These are phyloP conservation scores for Mellivora capensis DNA, from an alignment of 2,113 vertebrate species.

Conservation along the genomic window DNA sequence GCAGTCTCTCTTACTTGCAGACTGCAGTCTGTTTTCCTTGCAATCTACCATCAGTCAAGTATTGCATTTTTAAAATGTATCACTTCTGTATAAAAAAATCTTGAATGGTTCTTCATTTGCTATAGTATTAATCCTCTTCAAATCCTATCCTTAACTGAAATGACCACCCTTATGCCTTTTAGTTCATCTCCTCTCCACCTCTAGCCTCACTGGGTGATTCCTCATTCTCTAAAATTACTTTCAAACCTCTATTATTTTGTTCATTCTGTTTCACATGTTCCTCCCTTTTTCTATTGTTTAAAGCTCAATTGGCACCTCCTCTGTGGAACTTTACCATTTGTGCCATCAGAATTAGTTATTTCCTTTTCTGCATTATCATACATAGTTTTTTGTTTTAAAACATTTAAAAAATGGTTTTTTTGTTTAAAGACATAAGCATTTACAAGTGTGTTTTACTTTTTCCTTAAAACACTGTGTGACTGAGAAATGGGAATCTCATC, in stretches of 20 bases:
- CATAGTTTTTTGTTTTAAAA: constrained; percentile 4
- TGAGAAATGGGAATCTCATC: neutral
- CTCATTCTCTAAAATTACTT: neutral
- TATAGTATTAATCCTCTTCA: neutral
- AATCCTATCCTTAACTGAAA: neutral
- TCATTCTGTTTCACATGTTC: neutral
- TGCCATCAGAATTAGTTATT: constrained; percentile 8
- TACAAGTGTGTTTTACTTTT: neutral
- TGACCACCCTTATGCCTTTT: neutral
- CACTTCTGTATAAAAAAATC: neutral
- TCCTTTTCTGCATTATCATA: neutral
- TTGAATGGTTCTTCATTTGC: neutral
- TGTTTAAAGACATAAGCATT: neutral
- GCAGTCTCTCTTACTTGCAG: neutral
- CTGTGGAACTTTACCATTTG: neutral
- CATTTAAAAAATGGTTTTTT: neutral
- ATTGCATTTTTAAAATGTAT: neutral
- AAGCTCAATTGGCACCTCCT: neutral
- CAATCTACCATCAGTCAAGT: neutral
- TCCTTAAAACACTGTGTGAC: neutral
- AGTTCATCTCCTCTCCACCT: neutral
- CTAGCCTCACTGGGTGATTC: neutral
- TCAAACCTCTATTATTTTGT: neutral
- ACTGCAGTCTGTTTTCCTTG: neutral
- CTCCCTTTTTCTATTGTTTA: neutral